A percentile compares a stretch with the other conserved stretches of the same genome.
Evolutionary conservation across 2,888 invertebrate species (phyloP).

Genomic region (Phyllotreta cruciferae): DNA sequence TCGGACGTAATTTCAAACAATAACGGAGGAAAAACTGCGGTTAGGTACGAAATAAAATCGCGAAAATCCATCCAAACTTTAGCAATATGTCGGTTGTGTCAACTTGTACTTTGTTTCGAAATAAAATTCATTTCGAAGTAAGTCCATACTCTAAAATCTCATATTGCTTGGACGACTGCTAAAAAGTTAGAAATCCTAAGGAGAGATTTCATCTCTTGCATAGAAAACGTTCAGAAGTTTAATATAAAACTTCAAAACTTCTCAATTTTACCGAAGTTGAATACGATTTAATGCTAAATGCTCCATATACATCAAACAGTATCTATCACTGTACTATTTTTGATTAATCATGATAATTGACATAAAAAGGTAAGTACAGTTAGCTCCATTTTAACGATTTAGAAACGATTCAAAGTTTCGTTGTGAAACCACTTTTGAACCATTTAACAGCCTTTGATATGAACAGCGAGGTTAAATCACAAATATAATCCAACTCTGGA

Average conservation of each 20-base stretch:
- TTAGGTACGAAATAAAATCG: too few relatives aligned
- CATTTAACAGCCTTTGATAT: slow-evolving; percentile 7
- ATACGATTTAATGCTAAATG: too few relatives aligned
- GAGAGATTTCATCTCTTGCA: neutral
- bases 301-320: too few relatives aligned
- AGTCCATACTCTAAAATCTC: slow-evolving; percentile 10
- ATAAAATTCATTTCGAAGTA: slow-evolving; percentile 24
- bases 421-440: too few relatives aligned
- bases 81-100: slow-evolving; percentile 21
- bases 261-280: neutral
- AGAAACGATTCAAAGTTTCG: too few relatives aligned
- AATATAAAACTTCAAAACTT: slow-evolving; percentile 9
- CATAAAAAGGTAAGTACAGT: too few relatives aligned
- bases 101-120: slow-evolving; percentile 18
- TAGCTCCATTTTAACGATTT: too few relatives aligned
- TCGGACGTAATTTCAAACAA: too few relatives aligned
- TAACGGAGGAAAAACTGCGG: too few relatives aligned
- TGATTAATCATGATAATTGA: too few relatives aligned
- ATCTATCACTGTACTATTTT: too few relatives aligned
- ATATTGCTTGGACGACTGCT: neutral
- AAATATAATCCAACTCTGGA: slow-evolving; percentile 8
- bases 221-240: slow-evolving; percentile 4
- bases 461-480: slow-evolving; percentile 10
- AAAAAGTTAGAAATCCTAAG: neutral
- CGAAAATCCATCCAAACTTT: slow-evolving; percentile 16